Evolutionary conservation across 2,888 invertebrate species (phyloP), one percentile per base, ranked within the genome.

Genomic region (Bimastos eiseni): DNA sequence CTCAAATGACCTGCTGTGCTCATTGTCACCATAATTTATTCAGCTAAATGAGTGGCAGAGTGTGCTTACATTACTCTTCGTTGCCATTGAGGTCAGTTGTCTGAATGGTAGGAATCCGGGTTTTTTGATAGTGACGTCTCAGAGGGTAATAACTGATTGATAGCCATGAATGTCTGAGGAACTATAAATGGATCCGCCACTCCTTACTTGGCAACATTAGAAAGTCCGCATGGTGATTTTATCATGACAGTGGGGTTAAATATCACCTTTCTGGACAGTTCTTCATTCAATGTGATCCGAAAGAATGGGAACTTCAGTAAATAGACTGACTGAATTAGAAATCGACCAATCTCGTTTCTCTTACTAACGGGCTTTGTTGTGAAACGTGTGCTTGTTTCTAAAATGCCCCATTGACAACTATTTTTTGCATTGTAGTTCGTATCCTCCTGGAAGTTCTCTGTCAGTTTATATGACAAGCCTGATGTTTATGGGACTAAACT

Each of bases 401-500:
- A 70, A 70, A 70, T 30, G 8, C n/a, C 8, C 13, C 13, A 70
- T n/a, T 11, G 1, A 11, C 70, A 70, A 70, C 30, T n/a, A n/a
- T 70, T 70, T 6, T 70, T 70, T 70, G n/a, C n/a, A 17, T n/a
- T n/a, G 6, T 70, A 70, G 70, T n/a, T 2, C 70, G 8, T 11
- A 70, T 4, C 70, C 70, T 70, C n/a, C 70, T n/a, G 38, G 97
- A 92, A 49, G 91, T 6, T 84, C 92, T 30, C 89, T 92, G 30
- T 38, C 90, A 84, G 91, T 93, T 21, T 83, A 41, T 33, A 38
- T 84, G 44, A 93, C 92, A 17, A 83, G 90, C n/a, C 84, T 92
- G 33, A 96, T 96, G 93, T 98, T 97, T 0, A 95, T 99, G 90
- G 97, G 97, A 90, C 95, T 99, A 92, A 97, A 97, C 92, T 98